phyloP scores from a whole-genome alignment of 2,797 vertebrate species.

The Karalla daura region DNA sequence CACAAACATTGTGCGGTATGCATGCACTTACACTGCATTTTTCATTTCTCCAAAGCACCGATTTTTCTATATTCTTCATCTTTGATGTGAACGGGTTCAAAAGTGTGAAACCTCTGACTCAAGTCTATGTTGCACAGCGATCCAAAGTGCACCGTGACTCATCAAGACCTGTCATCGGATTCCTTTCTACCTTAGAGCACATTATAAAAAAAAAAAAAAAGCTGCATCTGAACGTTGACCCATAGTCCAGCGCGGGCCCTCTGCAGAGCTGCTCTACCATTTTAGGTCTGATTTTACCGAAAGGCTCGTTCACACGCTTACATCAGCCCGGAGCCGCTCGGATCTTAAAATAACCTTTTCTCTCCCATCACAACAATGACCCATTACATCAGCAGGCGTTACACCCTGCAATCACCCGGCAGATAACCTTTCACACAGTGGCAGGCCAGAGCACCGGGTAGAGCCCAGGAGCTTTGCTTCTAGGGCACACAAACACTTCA shows the following conservation, averaged over 20 bases:
- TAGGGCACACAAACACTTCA: neutral
- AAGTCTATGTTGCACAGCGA: neutral
- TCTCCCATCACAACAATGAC: constrained; percentile 34
- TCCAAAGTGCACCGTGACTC: constrained; percentile 16
- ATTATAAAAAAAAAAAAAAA: constrained; percentile 7
- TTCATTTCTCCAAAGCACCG: constrained; percentile 4
- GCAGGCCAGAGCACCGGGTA: constrained; percentile 6
- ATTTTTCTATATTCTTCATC: constrained; percentile 16
- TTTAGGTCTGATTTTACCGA: constrained; percentile 1
- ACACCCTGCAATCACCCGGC: constrained; percentile 53
- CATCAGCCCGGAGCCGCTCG: constrained; percentile 11
- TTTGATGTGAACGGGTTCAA: neutral
- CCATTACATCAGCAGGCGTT: constrained; percentile 43
- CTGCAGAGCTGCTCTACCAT: neutral
- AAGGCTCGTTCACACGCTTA: constrained; percentile 8
- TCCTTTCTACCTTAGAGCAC: constrained; percentile 16
- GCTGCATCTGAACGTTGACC: constrained; percentile 26
- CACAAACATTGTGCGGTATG: too few relatives aligned
- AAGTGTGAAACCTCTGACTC: neutral
- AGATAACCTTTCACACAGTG: constrained; percentile 61
- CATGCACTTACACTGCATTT: constrained; percentile 30
- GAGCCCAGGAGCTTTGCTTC: neutral
- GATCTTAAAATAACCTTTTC: constrained; percentile 63
- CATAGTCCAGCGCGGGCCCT: neutral
- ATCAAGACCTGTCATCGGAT: constrained; percentile 12